Evolutionary conservation across 2,888 invertebrate genomes (phyloP).

Genomic region (Eupithecia vulgata): DNA sequence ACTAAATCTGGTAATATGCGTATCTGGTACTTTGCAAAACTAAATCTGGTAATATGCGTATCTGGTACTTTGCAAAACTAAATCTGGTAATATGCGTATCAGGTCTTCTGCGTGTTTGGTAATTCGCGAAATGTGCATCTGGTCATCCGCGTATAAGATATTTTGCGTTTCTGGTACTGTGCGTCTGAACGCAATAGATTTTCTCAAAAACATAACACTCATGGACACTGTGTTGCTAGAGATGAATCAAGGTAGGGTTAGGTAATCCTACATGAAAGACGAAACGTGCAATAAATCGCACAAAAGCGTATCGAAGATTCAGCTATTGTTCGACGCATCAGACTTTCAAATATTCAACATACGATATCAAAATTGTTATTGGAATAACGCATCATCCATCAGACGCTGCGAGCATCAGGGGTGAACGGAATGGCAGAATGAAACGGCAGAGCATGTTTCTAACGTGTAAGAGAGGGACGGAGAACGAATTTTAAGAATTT

Average conservation of each 20-base stretch:
- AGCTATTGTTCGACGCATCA: slow-evolving; percentile 52
- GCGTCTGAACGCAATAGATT: too few relatives aligned
- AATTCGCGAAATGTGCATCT: too few relatives aligned
- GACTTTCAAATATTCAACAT: slow-evolving; percentile 77
- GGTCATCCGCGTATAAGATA: too few relatives aligned
- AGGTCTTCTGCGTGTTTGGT: too few relatives aligned
- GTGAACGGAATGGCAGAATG: slow-evolving; percentile 67
- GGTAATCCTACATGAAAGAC: slow-evolving; percentile 11
- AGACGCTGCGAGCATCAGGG: slow-evolving; percentile 74
- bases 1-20: too few relatives aligned
- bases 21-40: too few relatives aligned
- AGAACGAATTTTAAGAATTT: slow-evolving; percentile 78
- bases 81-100: too few relatives aligned
- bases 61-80: too few relatives aligned
- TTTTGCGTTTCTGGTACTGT: too few relatives aligned
- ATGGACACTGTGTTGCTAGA: not conserved
- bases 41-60: too few relatives aligned
- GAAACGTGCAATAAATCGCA: slow-evolving; percentile 19
- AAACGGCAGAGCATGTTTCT: slow-evolving; percentile 52
- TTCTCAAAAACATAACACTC: not conserved
- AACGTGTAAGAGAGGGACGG: slow-evolving; percentile 60
- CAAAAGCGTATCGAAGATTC: slow-evolving; percentile 26
- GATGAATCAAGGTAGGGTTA: slow-evolving; percentile 4
- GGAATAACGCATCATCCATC: slow-evolving; percentile 84
- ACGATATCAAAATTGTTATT: slow-evolving; percentile 82